Evolutionary conservation across 2,888 invertebrate species (phyloP), one percentile per base, ranked within the genome.

Genomic region (Yponomeuta cagnagella): DNA sequence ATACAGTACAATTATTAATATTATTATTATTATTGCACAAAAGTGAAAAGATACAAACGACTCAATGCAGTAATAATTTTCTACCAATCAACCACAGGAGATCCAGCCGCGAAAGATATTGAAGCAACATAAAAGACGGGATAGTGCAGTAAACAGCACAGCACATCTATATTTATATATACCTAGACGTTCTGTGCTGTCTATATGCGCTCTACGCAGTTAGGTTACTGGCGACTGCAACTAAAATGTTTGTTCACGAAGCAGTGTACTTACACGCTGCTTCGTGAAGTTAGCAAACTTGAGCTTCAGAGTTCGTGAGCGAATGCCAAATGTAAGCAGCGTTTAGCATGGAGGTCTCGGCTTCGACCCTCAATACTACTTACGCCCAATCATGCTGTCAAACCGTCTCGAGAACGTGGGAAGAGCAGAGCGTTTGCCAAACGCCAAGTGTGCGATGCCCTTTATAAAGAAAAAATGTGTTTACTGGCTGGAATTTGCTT

Each of bases 311-410:
- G 77, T 79, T 88, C 88, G 89, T 89, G 89, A 84, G 82, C 80
- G 79, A 79, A 85, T 81, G 88, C 86, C 85, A 84, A 83, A 80
- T 83, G 85, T 86, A 87, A 58, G 79, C 80, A 80, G 77, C 82
- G 82, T 82, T 83, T 81, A 84, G 79, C 80, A 82, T 58, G 52
- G 52, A 58, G 52, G 82, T 81, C 78, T 78, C 80, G 79, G 81
- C 78, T 77, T 77, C 63, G 71, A 67, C 65, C 31, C 37, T 78
- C 81, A 80, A 80, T 84, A 86, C 86, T 89, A 86, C 86, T 89
- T 88, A 87, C 81, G 76, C 77, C 82, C 89, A 89, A 90, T 90
- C 90, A 87, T 82, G 76, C 82, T 88, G 89, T 90, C 90, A 89
- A 86, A 80, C 85, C 82, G 82, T 83, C 85, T 76, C 78, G 75